Percentiles rank a stretch among this genome's conserved stretches.
phyloP scores from a whole-genome alignment of 2,113 vertebrate genomes.

The Prinia subflava region DNA sequence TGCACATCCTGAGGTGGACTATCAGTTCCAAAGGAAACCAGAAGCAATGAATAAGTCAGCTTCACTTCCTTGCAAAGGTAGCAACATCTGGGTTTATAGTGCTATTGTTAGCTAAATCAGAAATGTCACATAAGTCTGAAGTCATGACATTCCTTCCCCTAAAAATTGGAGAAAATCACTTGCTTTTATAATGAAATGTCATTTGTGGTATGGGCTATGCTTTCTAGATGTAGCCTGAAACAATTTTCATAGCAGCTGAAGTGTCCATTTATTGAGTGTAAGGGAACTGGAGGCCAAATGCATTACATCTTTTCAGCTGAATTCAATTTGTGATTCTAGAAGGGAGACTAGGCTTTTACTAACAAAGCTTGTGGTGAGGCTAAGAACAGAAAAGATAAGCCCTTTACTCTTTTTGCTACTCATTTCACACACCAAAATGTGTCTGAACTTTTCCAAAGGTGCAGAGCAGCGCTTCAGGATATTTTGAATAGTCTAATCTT shows the following conservation, averaged over 20 bases:
- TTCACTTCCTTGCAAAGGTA: neutral
- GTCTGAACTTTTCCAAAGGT: constrained; percentile 9
- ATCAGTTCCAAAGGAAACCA: neutral
- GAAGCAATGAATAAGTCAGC: neutral
- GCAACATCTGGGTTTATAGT: neutral
- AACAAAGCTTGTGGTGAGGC: neutral
- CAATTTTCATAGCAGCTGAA: neutral
- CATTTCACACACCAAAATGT: neutral
- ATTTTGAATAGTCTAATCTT: constrained; percentile 15
- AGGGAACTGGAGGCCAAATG: neutral
- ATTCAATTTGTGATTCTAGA: constrained; percentile 19
- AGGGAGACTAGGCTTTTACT: neutral
- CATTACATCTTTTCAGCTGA: neutral
- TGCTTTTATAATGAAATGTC: neutral
- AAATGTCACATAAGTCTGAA: neutral
- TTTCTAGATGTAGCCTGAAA: neutral
- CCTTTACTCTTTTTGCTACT: neutral
- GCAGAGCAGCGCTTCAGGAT: neutral
- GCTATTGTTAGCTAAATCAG: neutral
- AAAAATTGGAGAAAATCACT: neutral
- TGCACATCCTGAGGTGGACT: neutral
- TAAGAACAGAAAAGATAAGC: constrained; percentile 5
- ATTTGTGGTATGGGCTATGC: neutral
- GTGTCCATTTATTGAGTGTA: neutral
- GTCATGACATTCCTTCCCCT: neutral